Percentiles rank a stretch among this genome's conserved stretches.
phyloP scores from a whole-genome alignment of 2,888 invertebrate genomes.

The Syrista parreyssii region DNA sequence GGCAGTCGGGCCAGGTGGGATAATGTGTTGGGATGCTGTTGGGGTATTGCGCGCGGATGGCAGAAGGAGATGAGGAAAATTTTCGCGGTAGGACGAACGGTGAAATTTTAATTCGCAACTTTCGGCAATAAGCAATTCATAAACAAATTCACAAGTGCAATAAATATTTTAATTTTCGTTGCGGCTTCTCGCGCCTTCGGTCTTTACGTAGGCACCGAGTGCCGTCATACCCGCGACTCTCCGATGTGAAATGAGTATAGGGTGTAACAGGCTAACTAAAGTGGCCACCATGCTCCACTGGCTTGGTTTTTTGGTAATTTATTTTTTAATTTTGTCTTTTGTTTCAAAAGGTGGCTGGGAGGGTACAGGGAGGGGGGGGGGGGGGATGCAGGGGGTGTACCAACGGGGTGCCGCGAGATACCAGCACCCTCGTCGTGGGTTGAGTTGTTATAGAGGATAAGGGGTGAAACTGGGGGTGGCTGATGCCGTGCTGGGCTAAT shows the following conservation, averaged over 20 bases:
- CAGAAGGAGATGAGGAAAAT: conserved; percentile 15
- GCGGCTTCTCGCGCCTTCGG: conserved; percentile 28
- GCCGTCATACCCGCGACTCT: neutral
- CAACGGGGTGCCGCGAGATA: neutral
- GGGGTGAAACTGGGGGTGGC: conserved; percentile 65
- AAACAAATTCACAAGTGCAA: conserved; percentile 55
- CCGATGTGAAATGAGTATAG: neutral
- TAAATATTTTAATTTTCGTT: conserved; percentile 57
- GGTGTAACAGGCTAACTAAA: neutral
- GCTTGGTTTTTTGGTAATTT: conserved; percentile 46
- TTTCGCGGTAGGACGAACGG: conserved; percentile 26
- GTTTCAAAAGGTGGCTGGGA: conserved; percentile 31
- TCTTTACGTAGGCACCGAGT: conserved; percentile 8
- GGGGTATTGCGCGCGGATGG: neutral
- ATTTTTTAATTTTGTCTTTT: conserved; percentile 58
- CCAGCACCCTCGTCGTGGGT: neutral
- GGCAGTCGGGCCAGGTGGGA: conserved; percentile 3
- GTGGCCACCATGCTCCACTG: neutral
- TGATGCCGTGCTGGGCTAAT: conserved; percentile 37
- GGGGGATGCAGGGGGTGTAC: conserved; percentile 9
- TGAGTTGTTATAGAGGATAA: conserved; percentile 29
- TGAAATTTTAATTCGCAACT: conserved; percentile 62
- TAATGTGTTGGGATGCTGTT: neutral
- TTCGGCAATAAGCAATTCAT: conserved; percentile 58
- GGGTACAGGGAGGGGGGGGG: neutral